These are phyloP conservation scores for Branchipolynoe longqiensis DNA, from an alignment of 2,888 invertebrate species.

Conservation along the genomic window DNA sequence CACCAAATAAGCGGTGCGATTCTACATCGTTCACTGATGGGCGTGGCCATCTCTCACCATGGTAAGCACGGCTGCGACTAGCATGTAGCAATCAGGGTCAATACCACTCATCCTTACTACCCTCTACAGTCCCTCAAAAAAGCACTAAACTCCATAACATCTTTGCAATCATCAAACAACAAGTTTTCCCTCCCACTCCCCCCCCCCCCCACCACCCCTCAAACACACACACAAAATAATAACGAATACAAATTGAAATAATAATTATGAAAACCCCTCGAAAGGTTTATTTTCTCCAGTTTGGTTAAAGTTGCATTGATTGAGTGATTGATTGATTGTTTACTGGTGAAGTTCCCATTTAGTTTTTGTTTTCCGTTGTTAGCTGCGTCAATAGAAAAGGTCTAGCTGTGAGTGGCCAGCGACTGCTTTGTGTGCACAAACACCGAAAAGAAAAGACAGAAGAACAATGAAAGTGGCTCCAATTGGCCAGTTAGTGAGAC, in stretches of 20 bases:
- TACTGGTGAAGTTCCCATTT: background rate
- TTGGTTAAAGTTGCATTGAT: background rate
- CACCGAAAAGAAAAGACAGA: background rate
- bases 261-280: background rate
- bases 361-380: background rate
- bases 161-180: too few relatives aligned
- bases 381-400: background rate
- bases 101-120: too few relatives aligned
- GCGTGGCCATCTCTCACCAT: background rate
- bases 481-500: constrained; percentile 9
- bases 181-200: too few relatives aligned
- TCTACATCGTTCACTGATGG: constrained; percentile 15
- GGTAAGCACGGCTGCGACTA: constrained; percentile 18
- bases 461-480: constrained; percentile 2
- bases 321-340: background rate
- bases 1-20: constrained; percentile 51
- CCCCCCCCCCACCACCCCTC: too few relatives aligned
- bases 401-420: background rate
- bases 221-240: too few relatives aligned
- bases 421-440: background rate
- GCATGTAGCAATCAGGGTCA: constrained; percentile 50
- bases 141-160: too few relatives aligned
- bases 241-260: too few relatives aligned
- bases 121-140: too few relatives aligned
- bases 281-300: background rate